phyloP scores from a whole-genome alignment of 2,888 invertebrate genomes.

The Hoplodrina ambigua region DNA sequence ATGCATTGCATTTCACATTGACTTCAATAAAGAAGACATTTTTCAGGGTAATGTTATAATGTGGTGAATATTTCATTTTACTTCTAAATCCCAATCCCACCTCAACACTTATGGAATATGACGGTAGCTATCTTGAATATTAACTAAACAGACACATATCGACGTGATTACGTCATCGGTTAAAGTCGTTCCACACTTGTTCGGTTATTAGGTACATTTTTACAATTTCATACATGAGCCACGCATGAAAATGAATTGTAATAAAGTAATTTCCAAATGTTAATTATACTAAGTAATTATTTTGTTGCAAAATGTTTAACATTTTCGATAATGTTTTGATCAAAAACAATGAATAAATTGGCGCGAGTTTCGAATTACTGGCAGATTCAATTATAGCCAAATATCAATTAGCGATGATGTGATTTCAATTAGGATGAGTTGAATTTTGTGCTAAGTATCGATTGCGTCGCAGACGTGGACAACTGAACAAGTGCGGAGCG shows the following conservation, averaged over 20 bases:
- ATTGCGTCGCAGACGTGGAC: neutral
- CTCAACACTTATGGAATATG: conserved; percentile 47
- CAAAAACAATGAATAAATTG: conserved; percentile 5
- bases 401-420: neutral
- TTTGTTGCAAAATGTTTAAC: neutral
- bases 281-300: conserved; percentile 21
- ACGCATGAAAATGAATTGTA: neutral
- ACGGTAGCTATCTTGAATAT: conserved; percentile 41
- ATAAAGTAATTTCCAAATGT: neutral
- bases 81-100: neutral
- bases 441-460: neutral
- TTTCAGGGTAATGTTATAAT: neutral
- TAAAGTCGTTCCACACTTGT: conserved; percentile 46
- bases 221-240: neutral
- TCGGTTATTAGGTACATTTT: neutral
- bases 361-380: neutral
- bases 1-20: neutral
- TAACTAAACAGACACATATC: conserved; percentile 59
- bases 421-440: neutral
- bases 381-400: neutral
- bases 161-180: conserved; percentile 58
- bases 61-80: neutral
- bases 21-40: neutral
- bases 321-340: neutral
- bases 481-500: conserved; percentile 46